Percentiles rank a stretch among this genome's conserved stretches.
These are phyloP conservation scores for Acrocephalus kingi DNA, from an alignment of 2,113 vertebrate species.

Conservation along the genomic window DNA sequence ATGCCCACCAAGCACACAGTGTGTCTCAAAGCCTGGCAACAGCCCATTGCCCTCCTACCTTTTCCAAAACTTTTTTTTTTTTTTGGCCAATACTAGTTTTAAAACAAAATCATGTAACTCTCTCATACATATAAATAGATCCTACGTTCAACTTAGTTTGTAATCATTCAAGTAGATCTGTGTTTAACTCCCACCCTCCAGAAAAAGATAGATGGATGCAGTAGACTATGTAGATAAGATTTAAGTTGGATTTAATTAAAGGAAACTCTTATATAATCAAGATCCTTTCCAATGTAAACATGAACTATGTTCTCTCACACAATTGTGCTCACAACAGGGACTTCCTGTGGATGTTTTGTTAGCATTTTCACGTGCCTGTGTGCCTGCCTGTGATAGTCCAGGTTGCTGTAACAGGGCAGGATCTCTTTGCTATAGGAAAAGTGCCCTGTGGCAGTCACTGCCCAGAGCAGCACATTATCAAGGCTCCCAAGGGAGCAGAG, in stretches of 20 bases:
- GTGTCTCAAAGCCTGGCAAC: not conserved
- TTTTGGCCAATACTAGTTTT: not conserved
- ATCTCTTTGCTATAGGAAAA: not conserved
- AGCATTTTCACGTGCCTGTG: not conserved
- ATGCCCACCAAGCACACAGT: not conserved
- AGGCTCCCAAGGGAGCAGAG: not conserved
- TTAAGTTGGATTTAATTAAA: not conserved
- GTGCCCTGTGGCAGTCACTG: not conserved
- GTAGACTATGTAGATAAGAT: not conserved
- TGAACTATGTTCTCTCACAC: not conserved
- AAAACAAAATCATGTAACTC: not conserved
- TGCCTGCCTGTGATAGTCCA: not conserved
- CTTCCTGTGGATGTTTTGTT: slow-evolving; percentile 4
- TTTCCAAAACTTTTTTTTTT: not conserved
- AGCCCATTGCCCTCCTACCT: not conserved
- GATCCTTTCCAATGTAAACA: not conserved
- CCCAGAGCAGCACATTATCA: fast-evolving
- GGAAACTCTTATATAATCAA: not conserved
- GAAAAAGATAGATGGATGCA: not conserved
- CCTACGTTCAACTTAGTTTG: not conserved
- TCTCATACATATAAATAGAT: not conserved
- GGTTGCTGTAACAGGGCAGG: not conserved
- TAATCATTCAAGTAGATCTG: not conserved
- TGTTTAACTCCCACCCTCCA: not conserved
- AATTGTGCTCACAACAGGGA: not conserved